A percentile compares a stretch with the other conserved stretches of the same genome.
Conservation (phyloP, 2,113 vertebrate species). For the Pachyramphus minor region DNA sequence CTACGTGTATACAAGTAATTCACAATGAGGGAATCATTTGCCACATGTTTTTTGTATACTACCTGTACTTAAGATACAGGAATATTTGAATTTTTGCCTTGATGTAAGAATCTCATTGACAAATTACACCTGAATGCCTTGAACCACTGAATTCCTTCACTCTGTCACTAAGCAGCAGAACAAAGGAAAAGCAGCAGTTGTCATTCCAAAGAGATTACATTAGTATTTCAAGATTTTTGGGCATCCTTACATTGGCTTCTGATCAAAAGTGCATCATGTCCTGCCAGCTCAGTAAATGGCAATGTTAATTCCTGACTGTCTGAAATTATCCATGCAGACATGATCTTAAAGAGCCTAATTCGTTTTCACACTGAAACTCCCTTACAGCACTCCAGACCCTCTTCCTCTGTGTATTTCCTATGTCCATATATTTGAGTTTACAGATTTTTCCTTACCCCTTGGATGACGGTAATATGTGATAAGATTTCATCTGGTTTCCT, state of each 20-base stretch:
- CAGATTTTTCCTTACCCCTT: not conserved
- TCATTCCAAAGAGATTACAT: not conserved
- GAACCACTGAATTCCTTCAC: not conserved
- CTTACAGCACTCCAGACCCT: not conserved
- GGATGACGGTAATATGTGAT: not conserved
- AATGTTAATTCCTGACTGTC: not conserved
- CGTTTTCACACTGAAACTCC: not conserved
- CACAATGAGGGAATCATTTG: not conserved
- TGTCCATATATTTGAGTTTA: not conserved
- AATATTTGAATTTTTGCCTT: not conserved
- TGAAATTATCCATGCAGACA: not conserved
- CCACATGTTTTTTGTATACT: not conserved
- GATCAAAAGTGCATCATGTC: not conserved
- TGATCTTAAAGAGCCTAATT: not conserved
- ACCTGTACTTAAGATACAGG: accelerated
- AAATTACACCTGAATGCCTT: not conserved
- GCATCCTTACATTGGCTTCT: not conserved
- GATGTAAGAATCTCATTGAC: not conserved
- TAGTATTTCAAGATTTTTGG: not conserved
- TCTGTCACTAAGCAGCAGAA: not conserved
- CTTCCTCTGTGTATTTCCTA: not conserved
- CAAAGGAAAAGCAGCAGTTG: not conserved
- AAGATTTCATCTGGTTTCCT: not conserved
- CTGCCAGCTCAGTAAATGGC: not conserved
- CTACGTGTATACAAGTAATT: not conserved